Percentiles rank a stretch among this genome's conserved stretches.
These are phyloP conservation scores for Macheiramphus alcinus DNA, from an alignment of 2,113 vertebrate genomes.

Conservation along the genomic window DNA sequence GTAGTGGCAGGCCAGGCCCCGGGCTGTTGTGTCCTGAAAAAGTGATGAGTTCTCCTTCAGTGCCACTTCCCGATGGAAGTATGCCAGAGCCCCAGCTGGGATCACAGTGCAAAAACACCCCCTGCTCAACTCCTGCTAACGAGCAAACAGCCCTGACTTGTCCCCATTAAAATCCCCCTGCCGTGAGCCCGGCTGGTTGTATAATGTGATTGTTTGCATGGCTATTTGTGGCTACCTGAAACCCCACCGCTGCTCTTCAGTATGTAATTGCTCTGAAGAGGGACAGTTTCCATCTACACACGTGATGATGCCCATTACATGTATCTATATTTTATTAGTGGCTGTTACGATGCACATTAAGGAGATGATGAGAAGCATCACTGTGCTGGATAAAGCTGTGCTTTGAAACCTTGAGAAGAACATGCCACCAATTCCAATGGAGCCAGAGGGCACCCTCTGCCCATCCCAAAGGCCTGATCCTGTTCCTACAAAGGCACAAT, in stretches of 20 bases:
- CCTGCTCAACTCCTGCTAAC: background rate
- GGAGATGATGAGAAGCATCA: background rate
- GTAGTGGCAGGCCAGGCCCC: background rate
- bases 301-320: background rate
- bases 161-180: background rate
- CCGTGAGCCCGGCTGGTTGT: background rate
- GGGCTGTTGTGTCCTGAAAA: background rate
- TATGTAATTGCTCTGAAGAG: background rate
- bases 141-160: background rate
- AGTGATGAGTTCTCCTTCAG: background rate
- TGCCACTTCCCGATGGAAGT: background rate
- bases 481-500: background rate
- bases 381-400: background rate
- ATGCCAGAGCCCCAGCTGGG: background rate
- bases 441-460: background rate
- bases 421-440: background rate
- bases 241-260: background rate
- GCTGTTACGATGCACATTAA: background rate
- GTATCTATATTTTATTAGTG: background rate
- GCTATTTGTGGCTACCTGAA: conserved; percentile 4
- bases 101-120: background rate
- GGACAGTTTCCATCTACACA: background rate
- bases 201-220: background rate
- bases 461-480: background rate
- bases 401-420: background rate